Evolutionary conservation across 2,113 vertebrate genomes (phyloP).

Genomic region (Oncorhynchus tshawytscha): DNA sequence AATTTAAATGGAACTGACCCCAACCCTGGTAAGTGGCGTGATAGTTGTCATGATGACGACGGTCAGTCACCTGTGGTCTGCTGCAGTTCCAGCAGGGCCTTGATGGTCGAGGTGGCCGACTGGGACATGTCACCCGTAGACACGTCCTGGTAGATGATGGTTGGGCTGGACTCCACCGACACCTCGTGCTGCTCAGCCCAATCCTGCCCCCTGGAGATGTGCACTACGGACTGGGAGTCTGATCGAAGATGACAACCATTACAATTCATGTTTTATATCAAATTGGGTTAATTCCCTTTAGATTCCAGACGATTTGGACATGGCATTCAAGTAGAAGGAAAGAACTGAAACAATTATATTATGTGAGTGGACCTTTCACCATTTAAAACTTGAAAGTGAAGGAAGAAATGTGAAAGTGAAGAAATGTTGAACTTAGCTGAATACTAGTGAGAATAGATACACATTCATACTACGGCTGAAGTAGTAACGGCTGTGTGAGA

Average conservation of each 20-base stretch:
- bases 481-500: no score
- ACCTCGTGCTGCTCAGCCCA: constrained; percentile 96
- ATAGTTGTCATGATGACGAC: neutral
- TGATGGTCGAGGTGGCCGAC: constrained; percentile 96
- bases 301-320: neutral
- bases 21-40: neutral
- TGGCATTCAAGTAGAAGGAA: no score
- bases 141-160: constrained; percentile 95
- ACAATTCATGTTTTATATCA: neutral
- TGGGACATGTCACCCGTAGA: constrained; percentile 84
- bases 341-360: no score
- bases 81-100: constrained; percentile 94
- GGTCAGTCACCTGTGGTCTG: constrained; percentile 85
- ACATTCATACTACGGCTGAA: no score
- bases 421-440: no score
- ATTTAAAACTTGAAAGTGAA: no score
- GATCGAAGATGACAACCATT: constrained; percentile 2
- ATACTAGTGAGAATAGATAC: no score
- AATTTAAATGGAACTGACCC: no score
- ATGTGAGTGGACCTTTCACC: no score
- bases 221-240: constrained; percentile 91
- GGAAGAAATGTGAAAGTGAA: no score
- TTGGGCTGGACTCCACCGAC: constrained; percentile 88
- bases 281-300: neutral
- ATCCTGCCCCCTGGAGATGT: constrained; percentile 91